Base-by-base conservation (phyloP, 2,888 invertebrate genomes). In the Amitus sp. region DNA sequence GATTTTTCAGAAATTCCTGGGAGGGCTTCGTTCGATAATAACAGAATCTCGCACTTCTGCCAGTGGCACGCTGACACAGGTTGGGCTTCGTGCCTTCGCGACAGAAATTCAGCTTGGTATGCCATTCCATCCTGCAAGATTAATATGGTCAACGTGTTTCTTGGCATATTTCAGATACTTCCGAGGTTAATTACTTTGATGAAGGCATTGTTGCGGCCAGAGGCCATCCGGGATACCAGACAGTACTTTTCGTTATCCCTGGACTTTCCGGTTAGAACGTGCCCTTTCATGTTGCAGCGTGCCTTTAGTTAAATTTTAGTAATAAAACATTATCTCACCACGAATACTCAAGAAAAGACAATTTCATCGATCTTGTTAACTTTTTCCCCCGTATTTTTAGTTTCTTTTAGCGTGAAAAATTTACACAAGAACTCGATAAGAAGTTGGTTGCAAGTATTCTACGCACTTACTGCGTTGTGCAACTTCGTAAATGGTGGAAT, bases 61-160 rank as follows among this genome's bases (percentile, higher is more conserved):
- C 42, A 33, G 37, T 33, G 46, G 54, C 50, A 53, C 43, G 46
- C 39, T 42, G 40, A 48, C 50, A 39, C 47, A 17, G 23, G 20
- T 19, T 7, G 47, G 52, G 34, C 50, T 50, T 47, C 46, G 57
- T 54, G 48, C 54, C 58, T 52, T 50, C 52, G 51, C 52, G 51
- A 53, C 50, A 42, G 55, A 47, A 40, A 62, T 56, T 55, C 39
- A 47, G 64, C 61, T 66, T 67, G 73, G 73, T 72, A 76, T 74
- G 70, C 71, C 52, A 51, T 63, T 53, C 64, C 48, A 66, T 70
- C 69, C 69, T 53, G 64, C 69, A 76, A 75, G 74, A 77, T 75
- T 76, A 78, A 75, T 75, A 73, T 74, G 77, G 74, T 72, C 74
- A 75, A 73, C 74, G 62, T 75, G 73, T 77, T 79, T 77, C 78